phyloP scores from a whole-genome alignment of 2,113 vertebrate genomes.

The Limnothrissa miodon region DNA sequence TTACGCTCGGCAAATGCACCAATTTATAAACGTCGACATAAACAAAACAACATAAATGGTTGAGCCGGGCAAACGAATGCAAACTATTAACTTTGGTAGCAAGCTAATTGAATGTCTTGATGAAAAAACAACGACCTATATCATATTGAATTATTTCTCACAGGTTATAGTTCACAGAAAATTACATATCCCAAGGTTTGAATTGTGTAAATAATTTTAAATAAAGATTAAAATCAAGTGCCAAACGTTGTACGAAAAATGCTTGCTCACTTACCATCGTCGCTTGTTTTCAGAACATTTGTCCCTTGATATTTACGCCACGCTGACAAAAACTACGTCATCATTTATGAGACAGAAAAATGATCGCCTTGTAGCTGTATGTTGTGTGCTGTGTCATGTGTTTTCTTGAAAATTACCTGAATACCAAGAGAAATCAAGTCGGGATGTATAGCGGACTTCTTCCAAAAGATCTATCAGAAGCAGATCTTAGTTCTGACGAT shows the following conservation, averaged over 20 bases:
- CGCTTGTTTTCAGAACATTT: constrained; percentile 24
- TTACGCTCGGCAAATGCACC: background rate
- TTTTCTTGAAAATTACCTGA: background rate
- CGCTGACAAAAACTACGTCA: background rate
- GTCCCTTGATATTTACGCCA: constrained; percentile 7
- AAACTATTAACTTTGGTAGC: background rate
- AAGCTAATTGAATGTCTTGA: background rate
- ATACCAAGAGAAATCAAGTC: background rate
- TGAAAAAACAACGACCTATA: background rate
- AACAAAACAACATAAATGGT: too few relatives aligned
- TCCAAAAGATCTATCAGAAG: constrained; percentile 4
- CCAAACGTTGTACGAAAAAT: constrained; percentile 23
- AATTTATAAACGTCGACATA: too few relatives aligned
- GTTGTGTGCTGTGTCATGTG: too few relatives aligned
- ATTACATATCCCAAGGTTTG: background rate
- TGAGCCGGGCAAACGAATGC: background rate
- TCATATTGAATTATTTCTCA: too few relatives aligned
- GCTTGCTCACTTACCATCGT: constrained; percentile 51
- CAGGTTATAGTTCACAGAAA: too few relatives aligned
- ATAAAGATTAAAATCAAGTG: background rate
- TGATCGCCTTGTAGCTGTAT: background rate
- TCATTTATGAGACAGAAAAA: constrained; percentile 5
- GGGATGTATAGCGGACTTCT: constrained; percentile 13
- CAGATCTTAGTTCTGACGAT: constrained; percentile 5
- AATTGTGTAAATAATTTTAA: background rate